These are phyloP conservation scores for Crax fasciolata DNA, from an alignment of 2,797 vertebrate species.

Conservation along the genomic window DNA sequence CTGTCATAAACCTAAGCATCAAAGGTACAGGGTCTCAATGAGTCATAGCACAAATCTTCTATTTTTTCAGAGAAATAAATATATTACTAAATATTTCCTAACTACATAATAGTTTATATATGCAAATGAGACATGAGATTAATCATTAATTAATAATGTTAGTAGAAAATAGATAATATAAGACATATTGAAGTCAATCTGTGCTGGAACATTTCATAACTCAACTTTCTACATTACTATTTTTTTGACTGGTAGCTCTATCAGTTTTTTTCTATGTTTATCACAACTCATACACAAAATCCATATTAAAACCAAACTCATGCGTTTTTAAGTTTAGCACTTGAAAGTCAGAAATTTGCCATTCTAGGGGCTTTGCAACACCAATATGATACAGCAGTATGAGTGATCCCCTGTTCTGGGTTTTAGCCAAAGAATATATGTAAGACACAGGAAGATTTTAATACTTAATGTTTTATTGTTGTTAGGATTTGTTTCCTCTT, in stretches of 20 bases:
- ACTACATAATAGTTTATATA: neutral
- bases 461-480: neutral
- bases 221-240: neutral
- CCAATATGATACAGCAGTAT: neutral
- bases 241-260: neutral
- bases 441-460: neutral
- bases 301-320: neutral
- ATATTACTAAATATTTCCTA: neutral
- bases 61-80: neutral
- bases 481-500: neutral
- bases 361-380: neutral
- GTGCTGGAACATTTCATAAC: neutral
- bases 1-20: neutral
- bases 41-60: neutral
- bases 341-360: neutral
- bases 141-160: neutral
- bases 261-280: neutral
- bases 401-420: neutral
- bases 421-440: neutral
- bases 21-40: neutral
- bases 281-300: neutral
- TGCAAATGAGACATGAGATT: neutral
- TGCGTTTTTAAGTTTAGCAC: neutral
- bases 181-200: neutral
- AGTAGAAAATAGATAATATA: neutral